Base-by-base conservation (phyloP, 2,888 invertebrate genomes). In the Erpobdella octoculata region DNA sequence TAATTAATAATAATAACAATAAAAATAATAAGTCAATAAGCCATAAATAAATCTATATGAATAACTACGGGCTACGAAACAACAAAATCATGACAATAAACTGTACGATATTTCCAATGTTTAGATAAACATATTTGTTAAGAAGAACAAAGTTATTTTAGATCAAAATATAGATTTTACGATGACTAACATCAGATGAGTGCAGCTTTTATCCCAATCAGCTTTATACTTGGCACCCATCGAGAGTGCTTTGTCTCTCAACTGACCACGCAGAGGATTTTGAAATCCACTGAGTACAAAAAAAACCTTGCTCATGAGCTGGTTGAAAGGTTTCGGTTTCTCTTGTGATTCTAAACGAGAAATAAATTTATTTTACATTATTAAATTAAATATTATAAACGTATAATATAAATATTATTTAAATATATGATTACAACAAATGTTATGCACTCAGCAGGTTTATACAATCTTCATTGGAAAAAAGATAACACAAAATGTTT, bases 251-350 rank as follows among this genome's bases (percentile, higher is more conserved):
- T 87, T 86, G 74, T 86, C 86, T 41, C 93, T 84, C 66, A 93
- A 79, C 73, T 86, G 83, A 0, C 86, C 87, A 67, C 93, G 86
- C 73, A 87, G 86, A 4, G 93, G 93, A 85, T 93, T 90, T 85
- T 89, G 87, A 84, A 90, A 92, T 0, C 93, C 93, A 84, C 92
- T 92, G 75, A 94, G 86, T n/a, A 89, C 90, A 79, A 93, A 86
- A 72, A 88, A 87, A 3, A 90, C 90, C 33, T 70, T 71, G 12
- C 59, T 53, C 76, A 76, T 74, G 37, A 76, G 66, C 1, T 46
- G 48, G 36, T 58, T 12, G 25, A 74, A 75, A 25, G 8, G 8
- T 8, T 28, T 74, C 70, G 77, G 78, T 0, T 68, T 76, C 5
- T 76, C 74, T 0, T 79, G 78, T 18, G 12, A n/a, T n/a, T n/a